A percentile compares a stretch with the other conserved stretches of the same genome.
Conservation (phyloP, 2,797 vertebrate species). For the Darevskia mixta region DNA sequence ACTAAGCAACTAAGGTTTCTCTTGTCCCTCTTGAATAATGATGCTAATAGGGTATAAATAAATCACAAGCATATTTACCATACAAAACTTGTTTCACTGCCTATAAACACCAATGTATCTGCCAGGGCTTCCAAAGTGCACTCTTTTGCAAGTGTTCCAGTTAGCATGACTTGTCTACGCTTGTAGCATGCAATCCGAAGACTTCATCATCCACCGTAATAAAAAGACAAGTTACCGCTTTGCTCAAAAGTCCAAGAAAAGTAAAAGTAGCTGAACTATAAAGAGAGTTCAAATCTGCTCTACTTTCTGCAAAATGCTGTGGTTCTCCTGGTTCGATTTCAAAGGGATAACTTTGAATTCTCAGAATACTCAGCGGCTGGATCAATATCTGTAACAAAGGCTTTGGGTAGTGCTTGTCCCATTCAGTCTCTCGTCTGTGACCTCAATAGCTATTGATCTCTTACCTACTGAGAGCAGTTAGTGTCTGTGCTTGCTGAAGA, state of each 20-base stretch:
- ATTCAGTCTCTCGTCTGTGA: conserved; percentile 38
- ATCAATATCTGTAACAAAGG: conserved; percentile 43
- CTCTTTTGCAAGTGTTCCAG: background rate
- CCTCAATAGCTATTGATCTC: conserved; percentile 46
- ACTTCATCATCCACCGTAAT: too few relatives aligned
- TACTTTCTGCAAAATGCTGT: background rate
- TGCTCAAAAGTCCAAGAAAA: background rate
- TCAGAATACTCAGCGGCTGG: background rate
- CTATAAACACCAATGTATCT: background rate
- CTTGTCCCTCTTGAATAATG: background rate
- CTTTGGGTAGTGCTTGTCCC: conserved; percentile 4
- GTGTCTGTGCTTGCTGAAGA: conserved; percentile 81
- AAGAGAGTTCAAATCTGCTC: background rate
- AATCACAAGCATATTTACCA: background rate
- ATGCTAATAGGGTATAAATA: background rate
- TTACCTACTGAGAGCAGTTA: conserved; percentile 87
- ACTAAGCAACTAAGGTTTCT: background rate
- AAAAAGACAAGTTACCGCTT: background rate
- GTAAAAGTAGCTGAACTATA: background rate
- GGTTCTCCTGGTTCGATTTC: background rate
- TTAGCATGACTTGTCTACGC: background rate
- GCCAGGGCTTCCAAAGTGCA: background rate
- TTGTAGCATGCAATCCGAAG: too few relatives aligned
- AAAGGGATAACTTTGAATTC: conserved; percentile 24
- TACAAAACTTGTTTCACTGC: background rate